phyloP scores from a whole-genome alignment of 2,888 invertebrate genomes.

The Caenorhabditis sp. region DNA sequence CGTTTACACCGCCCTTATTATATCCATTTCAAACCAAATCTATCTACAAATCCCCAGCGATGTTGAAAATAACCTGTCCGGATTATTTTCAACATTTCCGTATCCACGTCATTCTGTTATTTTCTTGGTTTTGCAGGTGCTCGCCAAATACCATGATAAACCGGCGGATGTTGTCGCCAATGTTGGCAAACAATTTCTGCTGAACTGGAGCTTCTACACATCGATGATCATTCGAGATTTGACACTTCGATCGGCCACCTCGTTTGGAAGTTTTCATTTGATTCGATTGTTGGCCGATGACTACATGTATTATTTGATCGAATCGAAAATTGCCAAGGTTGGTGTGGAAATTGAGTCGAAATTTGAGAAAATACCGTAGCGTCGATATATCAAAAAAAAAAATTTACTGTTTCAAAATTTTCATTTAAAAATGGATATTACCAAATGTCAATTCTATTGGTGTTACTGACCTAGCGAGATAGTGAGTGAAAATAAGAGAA shows the following conservation, averaged over 20 bases:
- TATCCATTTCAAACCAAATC: too few species aligned
- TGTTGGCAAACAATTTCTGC: slow-evolving; percentile 88
- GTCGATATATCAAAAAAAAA: too few species aligned
- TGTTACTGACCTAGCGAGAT: too few species aligned
- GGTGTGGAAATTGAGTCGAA: not conserved
- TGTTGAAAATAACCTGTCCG: too few species aligned
- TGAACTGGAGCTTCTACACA: slow-evolving; percentile 99
- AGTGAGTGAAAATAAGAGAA: too few species aligned
- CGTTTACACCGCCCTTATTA: too few species aligned
- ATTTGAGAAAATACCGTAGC: not conserved
- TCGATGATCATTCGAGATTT: slow-evolving; percentile 95
- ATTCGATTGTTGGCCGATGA: slow-evolving; percentile 96
- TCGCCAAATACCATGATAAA: slow-evolving; percentile 83
- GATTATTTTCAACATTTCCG: not conserved
- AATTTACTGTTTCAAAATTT: too few species aligned
- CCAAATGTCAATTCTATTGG: too few species aligned
- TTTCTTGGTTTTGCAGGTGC: slow-evolving; percentile 74
- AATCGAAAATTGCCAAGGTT: slow-evolving; percentile 72
- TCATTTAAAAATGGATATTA: too few species aligned
- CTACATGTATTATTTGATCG: slow-evolving; percentile 97
- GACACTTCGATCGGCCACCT: slow-evolving; percentile 92
- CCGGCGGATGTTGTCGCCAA: slow-evolving; percentile 78
- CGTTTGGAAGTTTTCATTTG: slow-evolving; percentile 98
- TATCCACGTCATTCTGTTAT: not conserved
- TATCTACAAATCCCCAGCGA: too few species aligned